Evolutionary conservation across 2,113 vertebrate species (phyloP), one percentile per base, ranked within the genome.

Genomic region (Rana temporaria): DNA sequence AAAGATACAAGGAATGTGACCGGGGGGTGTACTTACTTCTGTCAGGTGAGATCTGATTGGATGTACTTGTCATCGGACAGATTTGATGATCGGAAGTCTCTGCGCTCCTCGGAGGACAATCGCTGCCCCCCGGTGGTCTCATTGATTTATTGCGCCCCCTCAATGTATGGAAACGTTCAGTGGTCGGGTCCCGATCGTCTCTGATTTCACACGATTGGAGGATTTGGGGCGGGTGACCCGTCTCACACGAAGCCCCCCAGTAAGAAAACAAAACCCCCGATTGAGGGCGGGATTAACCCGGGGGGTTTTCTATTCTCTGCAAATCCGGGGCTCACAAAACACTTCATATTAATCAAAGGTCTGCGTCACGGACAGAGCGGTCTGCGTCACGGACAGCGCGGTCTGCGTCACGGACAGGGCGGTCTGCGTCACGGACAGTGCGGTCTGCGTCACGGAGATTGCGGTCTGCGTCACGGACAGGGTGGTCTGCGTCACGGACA

Each of bases 91-190:
- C 24, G 30, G 8, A 16, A 18, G 14, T 34, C 11, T 53, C 34
- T 67, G 2, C 18, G 63, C 85, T 86, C 87, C 89, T 85, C 87
- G 86, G 81, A 87, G 80, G 86, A 72, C 71, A 86, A 66, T 84
- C 82, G 55, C 15, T 90, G 87, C 87, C 86, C 84, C 83, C 82
- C 85, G 85, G 89, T 91, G 89, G 89, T 85, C 85, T 89, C 72
- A 48, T 12, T 1, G 9, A 11, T 2, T 48, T 12, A 12, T 14
- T 74, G 64, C 64, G 60, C 38, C 56, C 26, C 26, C 5, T 38
- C 42, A 65, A 65, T 34, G 74, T 26, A 59, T 60, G 64, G 53
- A 64, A 20, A 24, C n/a, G n/a, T n/a, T n/a, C n/a, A n/a, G n/a
- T n/a, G n/a, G n/a, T n/a, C n/a, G n/a, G n/a, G n/a, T n/a, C n/a